phyloP scores from a whole-genome alignment of 1,140 invertebrate species.

The Drosophila sulfurigaster region DNA sequence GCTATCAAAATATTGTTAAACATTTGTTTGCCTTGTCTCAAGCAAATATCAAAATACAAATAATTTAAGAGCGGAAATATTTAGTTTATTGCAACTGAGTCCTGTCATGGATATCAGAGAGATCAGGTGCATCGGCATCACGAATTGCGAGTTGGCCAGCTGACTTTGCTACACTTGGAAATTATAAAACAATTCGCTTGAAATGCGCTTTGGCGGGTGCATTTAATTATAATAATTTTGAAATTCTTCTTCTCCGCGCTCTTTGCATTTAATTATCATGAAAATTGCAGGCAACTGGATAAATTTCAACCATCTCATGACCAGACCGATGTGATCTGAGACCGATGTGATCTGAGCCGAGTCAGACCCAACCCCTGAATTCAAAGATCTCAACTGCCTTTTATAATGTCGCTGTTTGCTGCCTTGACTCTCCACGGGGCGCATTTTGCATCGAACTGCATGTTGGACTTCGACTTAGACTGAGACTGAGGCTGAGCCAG shows the following conservation, averaged over 20 bases:
- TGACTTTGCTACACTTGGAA: conserved; percentile 52
- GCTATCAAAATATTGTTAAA: conserved; percentile 82
- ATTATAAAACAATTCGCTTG: conserved; percentile 81
- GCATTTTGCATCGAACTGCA: conserved; percentile 21
- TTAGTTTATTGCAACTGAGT: conserved; percentile 72
- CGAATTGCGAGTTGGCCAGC: conserved; percentile 37
- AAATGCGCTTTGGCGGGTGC: conserved; percentile 80
- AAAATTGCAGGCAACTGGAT: conserved; percentile 65
- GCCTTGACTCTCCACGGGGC: conserved; percentile 28
- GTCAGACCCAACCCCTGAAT: conserved; percentile 4
- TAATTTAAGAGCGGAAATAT: conserved; percentile 80
- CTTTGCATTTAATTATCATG: conserved; percentile 79
- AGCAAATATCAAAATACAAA: conserved; percentile 61
- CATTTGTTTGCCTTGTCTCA: conserved; percentile 61
- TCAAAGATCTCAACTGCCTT: conserved; percentile 24
- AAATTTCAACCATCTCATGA: conserved; percentile 40
- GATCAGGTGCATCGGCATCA: conserved; percentile 59
- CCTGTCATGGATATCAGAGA: neutral
- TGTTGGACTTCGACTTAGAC: too few relatives aligned
- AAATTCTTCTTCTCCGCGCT: conserved; percentile 46
- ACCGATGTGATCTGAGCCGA: too few relatives aligned
- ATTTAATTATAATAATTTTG: conserved; percentile 83
- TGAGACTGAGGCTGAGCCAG: neutral
- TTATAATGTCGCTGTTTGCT: conserved; percentile 44
- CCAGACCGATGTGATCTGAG: neutral